Base-by-base conservation (phyloP, 2,888 invertebrate species). In the Seira ritae region DNA sequence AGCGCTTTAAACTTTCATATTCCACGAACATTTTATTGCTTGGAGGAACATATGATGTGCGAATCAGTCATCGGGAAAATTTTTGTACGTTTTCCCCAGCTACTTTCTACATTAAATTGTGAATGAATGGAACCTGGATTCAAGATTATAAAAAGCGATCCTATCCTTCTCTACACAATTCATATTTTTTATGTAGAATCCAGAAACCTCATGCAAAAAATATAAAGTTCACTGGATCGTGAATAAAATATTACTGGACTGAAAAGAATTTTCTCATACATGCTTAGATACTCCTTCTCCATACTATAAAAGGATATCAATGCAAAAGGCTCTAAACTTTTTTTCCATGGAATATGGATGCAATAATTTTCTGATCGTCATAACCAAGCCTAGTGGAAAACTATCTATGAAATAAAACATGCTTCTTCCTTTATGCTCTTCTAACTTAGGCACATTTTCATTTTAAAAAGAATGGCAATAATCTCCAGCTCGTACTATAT, bases 211-310 rank as follows among this genome's bases (percentile, higher is more conserved):
- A 42, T 42, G 60, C 22, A 66, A 66, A 66, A 66, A 66, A 22
- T 10, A 22, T 4, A 68, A 68, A 31, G 68, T 31, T 68, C 24
- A 68, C 10, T 68, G 31, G 68, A n/a, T 23, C 68, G 68, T 68
- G 24, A 68, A 68, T 68, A 68, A 68, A 68, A 68, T 68, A 68
- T 68, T 68, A 68, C 68, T 68, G 22, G 22, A 20, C 68, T 66
- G 66, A 60, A 60, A 60, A 60, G 60, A 60, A 60, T 10, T 60
- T 60, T 12, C 42, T 42, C 42, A 42, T 42, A 42, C 42, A 42
- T 42, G 4, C 12, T 42, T 60, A 10, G 4, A 60, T 10, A 60
- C 60, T 60, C 10, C 60, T 60, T 8, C 17, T 60, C 60, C n/a
- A n/a, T n/a, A n/a, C n/a, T n/a, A n/a, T n/a, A n/a, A n/a, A n/a